Evolutionary conservation across 2,797 vertebrate genomes (phyloP).

Genomic region (Anas acuta): DNA sequence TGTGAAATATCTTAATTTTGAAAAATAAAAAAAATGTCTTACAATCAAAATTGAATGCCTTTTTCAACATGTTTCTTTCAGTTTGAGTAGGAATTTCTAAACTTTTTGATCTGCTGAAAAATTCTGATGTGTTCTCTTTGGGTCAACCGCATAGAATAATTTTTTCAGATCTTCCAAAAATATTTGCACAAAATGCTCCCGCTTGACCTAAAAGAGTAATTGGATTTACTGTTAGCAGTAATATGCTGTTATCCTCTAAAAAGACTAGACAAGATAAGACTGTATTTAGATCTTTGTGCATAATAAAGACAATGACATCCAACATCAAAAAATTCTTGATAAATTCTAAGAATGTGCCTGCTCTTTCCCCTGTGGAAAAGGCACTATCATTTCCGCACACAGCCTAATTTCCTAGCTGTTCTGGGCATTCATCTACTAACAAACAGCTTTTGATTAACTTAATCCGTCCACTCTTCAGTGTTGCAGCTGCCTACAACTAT

Average conservation of each 20-base stretch:
- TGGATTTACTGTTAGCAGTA: slow-evolving; percentile 54
- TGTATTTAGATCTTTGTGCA: not conserved
- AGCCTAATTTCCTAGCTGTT: not conserved
- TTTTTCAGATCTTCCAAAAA: slow-evolving; percentile 31
- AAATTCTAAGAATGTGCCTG: not conserved
- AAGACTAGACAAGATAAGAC: slow-evolving; percentile 36
- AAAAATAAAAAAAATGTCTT: not conserved
- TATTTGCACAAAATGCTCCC: slow-evolving; percentile 8
- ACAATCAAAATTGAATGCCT: not conserved
- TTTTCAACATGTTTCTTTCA: not conserved
- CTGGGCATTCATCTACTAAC: not conserved
- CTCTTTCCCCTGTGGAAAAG: not conserved
- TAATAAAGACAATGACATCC: not conserved
- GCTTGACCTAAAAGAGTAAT: slow-evolving; percentile 60
- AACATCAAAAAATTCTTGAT: not conserved
- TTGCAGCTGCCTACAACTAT: not conserved
- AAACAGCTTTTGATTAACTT: not conserved
- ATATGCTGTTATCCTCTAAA: slow-evolving; percentile 31
- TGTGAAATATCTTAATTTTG: not conserved
- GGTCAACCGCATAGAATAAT: not conserved
- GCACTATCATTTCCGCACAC: not conserved
- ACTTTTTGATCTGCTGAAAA: not conserved
- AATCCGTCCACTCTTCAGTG: not conserved
- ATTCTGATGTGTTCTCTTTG: not conserved
- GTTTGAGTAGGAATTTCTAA: not conserved